Percentiles rank a stretch among this genome's conserved stretches.
Conservation (phyloP, 2,113 vertebrate species). For the Geococcyx californianus region DNA sequence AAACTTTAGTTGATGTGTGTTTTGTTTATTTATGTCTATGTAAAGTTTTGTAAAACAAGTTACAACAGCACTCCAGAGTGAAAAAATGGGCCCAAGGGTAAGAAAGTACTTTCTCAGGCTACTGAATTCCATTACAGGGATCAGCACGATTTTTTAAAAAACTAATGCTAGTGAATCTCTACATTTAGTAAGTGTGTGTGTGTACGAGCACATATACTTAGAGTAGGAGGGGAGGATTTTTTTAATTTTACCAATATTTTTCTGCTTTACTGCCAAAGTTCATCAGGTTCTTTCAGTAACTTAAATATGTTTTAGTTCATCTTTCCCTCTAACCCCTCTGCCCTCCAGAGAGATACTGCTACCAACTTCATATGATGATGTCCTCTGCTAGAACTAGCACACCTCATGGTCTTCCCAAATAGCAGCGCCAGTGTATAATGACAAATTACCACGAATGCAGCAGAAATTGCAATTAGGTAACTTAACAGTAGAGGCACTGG, state of each 20-base stretch:
- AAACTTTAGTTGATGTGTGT: neutral
- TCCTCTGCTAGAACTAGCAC: neutral
- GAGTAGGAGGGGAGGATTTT: neutral
- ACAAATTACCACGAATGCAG: neutral
- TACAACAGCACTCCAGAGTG: neutral
- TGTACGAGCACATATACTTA: neutral
- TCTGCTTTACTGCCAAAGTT: neutral
- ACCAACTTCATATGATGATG: accelerated
- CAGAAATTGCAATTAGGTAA: neutral
- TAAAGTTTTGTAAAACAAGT: neutral
- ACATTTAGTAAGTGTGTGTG: neutral
- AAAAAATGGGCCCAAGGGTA: neutral
- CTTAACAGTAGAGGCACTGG: neutral
- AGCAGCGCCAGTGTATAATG: neutral
- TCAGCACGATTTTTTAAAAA: neutral
- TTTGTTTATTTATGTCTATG: neutral
- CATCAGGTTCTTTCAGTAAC: neutral
- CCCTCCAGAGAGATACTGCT: neutral
- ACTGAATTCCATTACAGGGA: neutral
- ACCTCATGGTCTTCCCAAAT: neutral
- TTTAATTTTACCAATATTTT: neutral
- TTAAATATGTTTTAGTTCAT: neutral
- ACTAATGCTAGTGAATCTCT: neutral
- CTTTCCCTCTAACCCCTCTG: neutral
- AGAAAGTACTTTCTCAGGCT: neutral